Percentiles rank a stretch among this genome's conserved stretches.
Evolutionary conservation across 2,888 invertebrate species (phyloP).

Genomic region (Hirtodrosophila duncani): DNA sequence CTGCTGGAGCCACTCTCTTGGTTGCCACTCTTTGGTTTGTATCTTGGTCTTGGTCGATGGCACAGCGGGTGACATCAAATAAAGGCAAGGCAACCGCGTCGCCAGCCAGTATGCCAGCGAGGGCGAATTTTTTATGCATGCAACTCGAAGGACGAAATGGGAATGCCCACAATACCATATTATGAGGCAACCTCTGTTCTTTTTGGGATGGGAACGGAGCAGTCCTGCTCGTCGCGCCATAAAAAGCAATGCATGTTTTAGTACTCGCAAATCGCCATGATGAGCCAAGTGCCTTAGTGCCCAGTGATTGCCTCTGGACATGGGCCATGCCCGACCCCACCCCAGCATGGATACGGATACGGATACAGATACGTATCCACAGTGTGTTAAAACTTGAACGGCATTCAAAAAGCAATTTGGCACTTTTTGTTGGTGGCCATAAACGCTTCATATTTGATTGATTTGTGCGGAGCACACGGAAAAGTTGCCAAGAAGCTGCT

Average conservation of each 20-base stretch:
- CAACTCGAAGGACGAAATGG: slow-evolving; percentile 46
- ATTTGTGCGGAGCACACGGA: slow-evolving; percentile 43
- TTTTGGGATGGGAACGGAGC: slow-evolving; percentile 13
- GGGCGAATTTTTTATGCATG: slow-evolving; percentile 66
- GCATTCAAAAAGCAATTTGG: slow-evolving; percentile 65
- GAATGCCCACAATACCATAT: slow-evolving; percentile 53
- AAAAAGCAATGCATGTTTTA: slow-evolving; percentile 69
- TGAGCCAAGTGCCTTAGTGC: slow-evolving; percentile 50
- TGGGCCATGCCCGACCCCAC: not conserved
- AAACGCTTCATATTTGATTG: slow-evolving; percentile 62
- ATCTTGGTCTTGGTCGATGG: slow-evolving; percentile 26
- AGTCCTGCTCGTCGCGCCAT: slow-evolving; percentile 10
- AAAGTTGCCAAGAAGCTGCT: not conserved
- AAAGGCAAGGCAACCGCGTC: slow-evolving; percentile 33
- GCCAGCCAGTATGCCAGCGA: slow-evolving; percentile 47
- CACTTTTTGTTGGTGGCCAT: slow-evolving; percentile 59
- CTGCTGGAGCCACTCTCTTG: too few species aligned
- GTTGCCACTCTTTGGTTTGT: slow-evolving; percentile 11
- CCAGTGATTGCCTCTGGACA: slow-evolving; percentile 22
- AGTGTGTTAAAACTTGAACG: slow-evolving; percentile 39
- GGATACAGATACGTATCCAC: too few species aligned
- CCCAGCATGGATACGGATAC: too few species aligned
- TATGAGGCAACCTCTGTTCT: slow-evolving; percentile 52
- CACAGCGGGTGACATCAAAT: slow-evolving; percentile 46
- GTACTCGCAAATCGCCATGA: slow-evolving; percentile 55